Evolutionary conservation across 2,113 vertebrate genomes (phyloP), one percentile per base, ranked within the genome.

Genomic region (Monopterus albus): DNA sequence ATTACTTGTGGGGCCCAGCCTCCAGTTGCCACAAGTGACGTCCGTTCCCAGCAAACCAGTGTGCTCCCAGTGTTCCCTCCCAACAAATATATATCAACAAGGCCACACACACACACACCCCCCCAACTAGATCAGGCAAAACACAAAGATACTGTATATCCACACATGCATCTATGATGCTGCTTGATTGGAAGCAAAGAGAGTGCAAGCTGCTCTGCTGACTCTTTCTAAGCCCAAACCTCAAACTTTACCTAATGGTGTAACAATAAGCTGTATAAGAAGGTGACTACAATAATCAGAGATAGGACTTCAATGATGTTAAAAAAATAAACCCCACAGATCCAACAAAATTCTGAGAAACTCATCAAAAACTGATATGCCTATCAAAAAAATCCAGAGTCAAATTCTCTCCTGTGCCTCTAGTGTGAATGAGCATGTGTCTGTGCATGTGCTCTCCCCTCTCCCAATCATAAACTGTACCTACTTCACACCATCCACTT

Each of bases 281-380:
- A 31, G 59, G 50, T 63, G 45, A 26, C 46, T 78, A 43, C 43
- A 67, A n/a, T 15, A 20, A 29, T 26, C 25, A 68, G 33, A 62
- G 61, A 69, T 55, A 18, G 7, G n/a, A n/a, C 46, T 59, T 11
- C 26, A 40, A 2, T 13, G 18, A 53, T 31, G 49, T 5, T 26
- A 51, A 66, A 18, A n/a, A 50, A 62, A 55, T n/a, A n/a, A n/a
- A n/a, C n/a, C n/a, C n/a, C 13, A 21, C 23, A 5, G 6, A 59
- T 20, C 21, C 15, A 43, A 25, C 42, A 25, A 28, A 39, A 57
- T 31, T 59, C 38, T 17, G 5, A 53, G 23, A 65, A 56, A 47
- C 50, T 64, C 20, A 66, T 78, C 15, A 72, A 59, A 63, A 67
- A 72, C 17, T n/a, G 11, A 75, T 49, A 43, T 33, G 25, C 35